Evolutionary conservation across 1,140 invertebrate genomes (phyloP), one percentile per base, ranked within the genome.

Genomic region (Contarinia nasturtii): DNA sequence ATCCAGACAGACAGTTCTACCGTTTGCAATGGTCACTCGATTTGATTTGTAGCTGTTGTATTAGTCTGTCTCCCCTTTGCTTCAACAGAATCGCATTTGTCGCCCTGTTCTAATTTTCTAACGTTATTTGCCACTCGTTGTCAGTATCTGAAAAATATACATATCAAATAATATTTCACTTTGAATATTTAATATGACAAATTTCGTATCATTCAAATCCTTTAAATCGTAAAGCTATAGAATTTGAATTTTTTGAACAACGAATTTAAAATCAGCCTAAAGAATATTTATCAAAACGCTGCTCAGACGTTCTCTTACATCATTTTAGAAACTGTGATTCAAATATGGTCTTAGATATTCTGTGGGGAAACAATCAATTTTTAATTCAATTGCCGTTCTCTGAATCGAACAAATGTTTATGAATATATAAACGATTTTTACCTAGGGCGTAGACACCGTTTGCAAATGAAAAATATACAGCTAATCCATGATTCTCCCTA

Each of bases 271-370:
- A 52, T 71, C 67, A 7, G 61, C 58, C 3, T 59, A 61, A 54
- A 82, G 82, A 44, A 82, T 69, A 5, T 69, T 71, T 0, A 69
- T 68, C 20, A 86, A 53, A 17, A 56, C 55, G 12, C 44, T 48
- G 73, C 75, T 74, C 49, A 91, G 63, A 54, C 80, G 73, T 49
- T 85, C 79, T 7, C 91, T 65, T 1, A 94, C 77, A 60, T n/a
- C n/a, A n/a, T 86, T 88, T 57, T 73, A 81, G 59, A 77, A 89
- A 46, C 69, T 79, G 71, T 72, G 87, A 38, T 50, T 47, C 11
- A 50, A 14, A 11, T 21, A 50, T 15, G 49, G 49, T 15, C 51
- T 45, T n/a, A 65, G 48, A 50, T 63, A 59, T 12, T 54, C 50
- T 45, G 17, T 17, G 7, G 38, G 38, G 17, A 43, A 43, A 18